Evolutionary conservation across 2,888 invertebrate species (phyloP).

Genomic region (Agonopterix alstromeriana): DNA sequence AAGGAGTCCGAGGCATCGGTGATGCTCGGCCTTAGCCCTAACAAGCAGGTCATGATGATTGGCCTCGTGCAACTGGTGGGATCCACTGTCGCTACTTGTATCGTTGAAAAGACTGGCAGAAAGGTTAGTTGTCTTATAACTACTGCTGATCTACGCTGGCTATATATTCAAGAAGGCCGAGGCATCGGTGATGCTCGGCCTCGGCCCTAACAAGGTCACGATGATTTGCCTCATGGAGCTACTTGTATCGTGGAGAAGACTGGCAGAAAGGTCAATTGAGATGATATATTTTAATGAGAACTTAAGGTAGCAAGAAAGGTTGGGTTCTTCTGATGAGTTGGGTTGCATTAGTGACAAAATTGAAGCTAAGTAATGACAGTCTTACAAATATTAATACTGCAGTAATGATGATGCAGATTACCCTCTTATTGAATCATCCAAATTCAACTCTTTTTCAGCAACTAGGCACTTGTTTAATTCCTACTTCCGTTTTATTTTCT

Average conservation of each 20-base stretch:
- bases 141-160: slow-evolving; percentile 62
- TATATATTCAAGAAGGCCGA: slow-evolving; percentile 42
- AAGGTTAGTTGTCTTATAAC: slow-evolving; percentile 41
- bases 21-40: slow-evolving; percentile 48
- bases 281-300: too few species aligned
- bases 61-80: slow-evolving; percentile 58
- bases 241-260: slow-evolving; percentile 64
- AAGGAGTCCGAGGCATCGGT: slow-evolving; percentile 52
- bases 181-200: slow-evolving; percentile 42
- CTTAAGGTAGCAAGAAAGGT: too few species aligned
- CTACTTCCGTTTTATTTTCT: too few species aligned
- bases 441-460: too few species aligned
- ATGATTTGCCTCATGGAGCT: slow-evolving; percentile 56
- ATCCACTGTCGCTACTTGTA: slow-evolving; percentile 51
- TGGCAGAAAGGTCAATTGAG: slow-evolving; percentile 50
- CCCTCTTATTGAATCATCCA: too few species aligned
- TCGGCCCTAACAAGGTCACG: slow-evolving; percentile 63
- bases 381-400: too few species aligned
- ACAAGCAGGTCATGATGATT: slow-evolving; percentile 64
- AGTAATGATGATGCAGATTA: too few species aligned
- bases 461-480: too few species aligned
- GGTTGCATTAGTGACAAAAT: too few species aligned
- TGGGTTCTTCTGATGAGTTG: too few species aligned
- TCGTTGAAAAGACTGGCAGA: slow-evolving; percentile 64
- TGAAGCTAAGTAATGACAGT: too few species aligned